Base-by-base conservation (phyloP, 2,888 invertebrate genomes). In the Drosophila subquinaria region DNA sequence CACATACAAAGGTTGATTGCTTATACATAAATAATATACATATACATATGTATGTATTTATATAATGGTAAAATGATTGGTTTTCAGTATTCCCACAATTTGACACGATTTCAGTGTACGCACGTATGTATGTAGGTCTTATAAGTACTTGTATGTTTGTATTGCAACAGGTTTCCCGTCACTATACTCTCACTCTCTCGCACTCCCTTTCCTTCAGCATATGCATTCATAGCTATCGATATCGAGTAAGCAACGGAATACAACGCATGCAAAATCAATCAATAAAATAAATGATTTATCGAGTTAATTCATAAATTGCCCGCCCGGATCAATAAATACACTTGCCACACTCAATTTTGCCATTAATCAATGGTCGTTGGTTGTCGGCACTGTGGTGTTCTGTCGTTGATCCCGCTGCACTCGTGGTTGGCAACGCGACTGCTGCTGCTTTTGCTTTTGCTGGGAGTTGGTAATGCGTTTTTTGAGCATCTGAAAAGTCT, bases 401-500 rank as follows among this genome's bases (percentile, higher is more conserved):
- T 47, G 61, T 13, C 51, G 35, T 45, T 63, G 86, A 13, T 73
- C 48, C 30, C 30, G 36, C 9, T 61, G 36, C 4, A 17, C 17
- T 47, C n/a, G 27, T 1, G 13, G 36, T 13, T 65, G 74, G 11
- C 60, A 70, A 4, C 61, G 76, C 38, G n/a, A 2, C n/a, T 38
- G 38, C 38, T 38, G 38, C 47, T 69, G 23, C 23, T 23, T 4
- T 4, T 23, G 86, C 68, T 27, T 27, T 27, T 38, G 38, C 47
- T 90, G 90, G 33, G 81, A 75, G 59, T 88, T 75, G 66, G 95
- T 95, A 81, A 96, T 94, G 80, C 95, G 95, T 87, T 96, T 95
- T 69, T 96, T 95, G 47, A 97, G 93, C 73, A 95, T 93, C 87
- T 95, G 95, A 92, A 96, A 97, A 89, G 95, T 96, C 63, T 95